Percentiles rank a stretch among this genome's conserved stretches.
Evolutionary conservation across 2,797 vertebrate genomes (phyloP).

Genomic region (Garrulus glandarius): DNA sequence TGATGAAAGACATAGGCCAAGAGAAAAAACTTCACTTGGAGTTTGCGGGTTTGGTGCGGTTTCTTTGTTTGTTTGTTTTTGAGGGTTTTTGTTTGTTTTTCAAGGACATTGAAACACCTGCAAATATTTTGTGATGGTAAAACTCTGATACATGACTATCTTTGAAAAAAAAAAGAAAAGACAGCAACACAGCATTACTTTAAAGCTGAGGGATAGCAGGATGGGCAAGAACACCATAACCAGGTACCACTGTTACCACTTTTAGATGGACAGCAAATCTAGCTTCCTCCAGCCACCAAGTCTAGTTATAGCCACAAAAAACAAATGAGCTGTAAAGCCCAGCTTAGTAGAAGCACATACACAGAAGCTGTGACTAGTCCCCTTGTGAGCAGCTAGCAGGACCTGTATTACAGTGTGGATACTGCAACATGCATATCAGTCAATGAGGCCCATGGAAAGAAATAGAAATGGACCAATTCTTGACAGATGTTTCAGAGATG

Average conservation of each 20-base stretch:
- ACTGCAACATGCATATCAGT: too few relatives aligned
- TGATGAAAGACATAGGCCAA: background rate
- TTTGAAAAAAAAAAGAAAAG: background rate
- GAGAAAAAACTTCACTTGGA: background rate
- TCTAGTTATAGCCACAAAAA: background rate
- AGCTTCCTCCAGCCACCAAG: background rate
- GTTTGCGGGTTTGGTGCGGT: fast-evolving
- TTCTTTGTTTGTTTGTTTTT: background rate
- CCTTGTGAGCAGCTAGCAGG: background rate
- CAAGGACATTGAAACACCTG: background rate
- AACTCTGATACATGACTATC: background rate
- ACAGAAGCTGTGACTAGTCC: background rate
- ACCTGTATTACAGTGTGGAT: background rate
- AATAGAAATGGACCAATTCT: too few relatives aligned
- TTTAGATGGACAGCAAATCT: background rate
- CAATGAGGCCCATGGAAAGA: too few relatives aligned
- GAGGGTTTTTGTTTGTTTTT: background rate
- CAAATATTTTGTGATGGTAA: background rate
- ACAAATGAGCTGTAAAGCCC: background rate
- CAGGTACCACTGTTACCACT: background rate
- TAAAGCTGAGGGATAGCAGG: background rate
- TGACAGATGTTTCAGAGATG: too few relatives aligned
- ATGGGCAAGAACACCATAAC: background rate
- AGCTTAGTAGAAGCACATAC: background rate
- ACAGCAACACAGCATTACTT: background rate